Evolutionary conservation across 2,113 vertebrate genomes (phyloP), one percentile per base, ranked within the genome.

Genomic region (Alosa alosa): DNA sequence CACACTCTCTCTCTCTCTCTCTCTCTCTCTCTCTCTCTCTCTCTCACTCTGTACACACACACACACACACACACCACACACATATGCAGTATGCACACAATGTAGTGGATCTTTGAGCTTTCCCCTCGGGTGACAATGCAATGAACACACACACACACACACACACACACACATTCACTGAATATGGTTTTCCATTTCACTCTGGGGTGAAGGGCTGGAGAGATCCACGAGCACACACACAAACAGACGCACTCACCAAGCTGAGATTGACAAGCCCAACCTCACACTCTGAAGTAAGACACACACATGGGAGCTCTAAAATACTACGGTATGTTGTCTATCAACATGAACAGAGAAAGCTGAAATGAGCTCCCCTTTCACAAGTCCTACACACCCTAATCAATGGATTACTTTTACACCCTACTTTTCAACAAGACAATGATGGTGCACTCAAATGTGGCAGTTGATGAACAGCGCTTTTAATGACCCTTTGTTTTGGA

Each of bases 121-220:
- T 72, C 64, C 64, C 64, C 64, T 36, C 10, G 64, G 31, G 25
- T 36, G 25, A 72, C 11, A 25, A 72, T 31, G 13, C 6, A 36
- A 6, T 72, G n/a, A 36, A 64, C 75, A 84, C 82, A 22, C 87
- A 83, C 82, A 64, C 87, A 81, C 68, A 81, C 47, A 82, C 81
- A 31, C 39, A 41, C 81, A 85, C n/a, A 17, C 82, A 18, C 60
- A 83, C 25, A 0, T 13, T 78, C 68, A 83, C 68, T 84, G 64
- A 72, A 72, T 36, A 72, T 31, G 64, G 25, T 72, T 72, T 72
- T 31, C 9, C 9, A 72, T 36, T 72, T 36, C 64, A 36, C 64
- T 72, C 64, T 36, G 25, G 31, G 64, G 64, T 72, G 64, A 72
- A 31, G 8, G 36, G 64, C 64, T 25, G 64, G 64, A 68, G 64